Evolutionary conservation across 2,888 invertebrate species (phyloP).

Genomic region (Antheraea yamamai): DNA sequence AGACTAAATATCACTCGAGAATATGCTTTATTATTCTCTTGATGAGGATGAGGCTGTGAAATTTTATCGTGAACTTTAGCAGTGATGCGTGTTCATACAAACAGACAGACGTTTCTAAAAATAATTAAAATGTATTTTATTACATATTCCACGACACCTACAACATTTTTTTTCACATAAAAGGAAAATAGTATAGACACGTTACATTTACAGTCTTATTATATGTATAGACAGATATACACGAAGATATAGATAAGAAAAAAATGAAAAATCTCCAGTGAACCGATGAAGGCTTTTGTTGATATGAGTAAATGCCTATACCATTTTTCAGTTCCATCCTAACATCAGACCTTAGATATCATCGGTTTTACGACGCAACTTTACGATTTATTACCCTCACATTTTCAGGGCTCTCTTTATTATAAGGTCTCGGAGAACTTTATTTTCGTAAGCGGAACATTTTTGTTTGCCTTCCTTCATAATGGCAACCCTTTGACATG

Average conservation of each 20-base stretch:
- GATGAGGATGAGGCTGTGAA: too few species aligned
- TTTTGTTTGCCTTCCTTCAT: conserved; percentile 19
- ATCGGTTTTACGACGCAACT: conserved; percentile 44
- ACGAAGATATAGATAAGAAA: background rate
- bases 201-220: too few species aligned
- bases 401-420: conserved; percentile 38
- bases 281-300: conserved; percentile 7
- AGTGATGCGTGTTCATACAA: too few species aligned
- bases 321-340: conserved; percentile 16
- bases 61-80: too few species aligned
- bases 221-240: too few species aligned
- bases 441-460: conserved; percentile 19
- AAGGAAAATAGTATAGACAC: too few species aligned
- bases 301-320: conserved; percentile 14
- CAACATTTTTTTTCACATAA: too few species aligned
- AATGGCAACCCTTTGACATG: background rate
- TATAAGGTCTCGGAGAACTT: conserved; percentile 23
- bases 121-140: too few species aligned
- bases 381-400: conserved; percentile 41
- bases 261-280: background rate
- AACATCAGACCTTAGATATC: conserved; percentile 35
- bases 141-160: too few species aligned
- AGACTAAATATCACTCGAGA: too few species aligned
- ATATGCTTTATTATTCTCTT: too few species aligned
- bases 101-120: too few species aligned